Evolutionary conservation across 2,888 invertebrate species (phyloP).

Genomic region (Leptinotarsa juncta): DNA sequence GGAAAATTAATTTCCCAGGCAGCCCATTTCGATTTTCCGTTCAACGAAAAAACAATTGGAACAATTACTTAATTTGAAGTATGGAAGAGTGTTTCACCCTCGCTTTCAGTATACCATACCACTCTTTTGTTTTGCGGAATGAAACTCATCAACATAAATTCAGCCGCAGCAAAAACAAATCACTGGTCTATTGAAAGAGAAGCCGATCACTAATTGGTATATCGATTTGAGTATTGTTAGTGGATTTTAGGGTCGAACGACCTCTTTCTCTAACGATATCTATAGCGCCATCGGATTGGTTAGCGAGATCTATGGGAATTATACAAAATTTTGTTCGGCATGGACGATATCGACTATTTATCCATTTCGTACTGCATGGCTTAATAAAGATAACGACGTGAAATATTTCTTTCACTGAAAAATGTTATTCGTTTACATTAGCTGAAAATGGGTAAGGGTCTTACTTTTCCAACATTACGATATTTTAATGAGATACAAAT

Average conservation of each 20-base stretch:
- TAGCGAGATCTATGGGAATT: not conserved
- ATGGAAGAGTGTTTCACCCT: conserved; percentile 28
- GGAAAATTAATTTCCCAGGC: conserved; percentile 24
- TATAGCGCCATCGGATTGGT: not conserved
- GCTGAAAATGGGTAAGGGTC: not conserved
- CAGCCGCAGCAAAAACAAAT: conserved; percentile 29
- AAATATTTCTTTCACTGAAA: not conserved
- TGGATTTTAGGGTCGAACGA: conserved; percentile 10
- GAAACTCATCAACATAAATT: conserved; percentile 36
- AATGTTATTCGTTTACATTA: not conserved
- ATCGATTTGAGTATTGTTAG: conserved; percentile 31
- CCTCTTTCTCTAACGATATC: conserved; percentile 3
- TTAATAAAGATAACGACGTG: not conserved
- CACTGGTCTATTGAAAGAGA: conserved; percentile 31
- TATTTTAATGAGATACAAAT: too few species aligned
- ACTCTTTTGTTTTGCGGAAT: conserved; percentile 27
- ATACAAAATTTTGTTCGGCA: not conserved
- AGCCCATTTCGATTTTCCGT: not conserved
- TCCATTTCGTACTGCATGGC: not conserved
- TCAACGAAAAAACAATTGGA: conserved; percentile 29
- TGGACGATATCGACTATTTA: not conserved
- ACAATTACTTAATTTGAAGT: conserved; percentile 30
- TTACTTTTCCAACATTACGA: too few species aligned
- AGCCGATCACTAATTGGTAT: conserved; percentile 39
- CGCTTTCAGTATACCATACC: conserved; percentile 24